Evolutionary conservation across 1,140 invertebrate species (phyloP).

Genomic region (Nebria ingens): DNA sequence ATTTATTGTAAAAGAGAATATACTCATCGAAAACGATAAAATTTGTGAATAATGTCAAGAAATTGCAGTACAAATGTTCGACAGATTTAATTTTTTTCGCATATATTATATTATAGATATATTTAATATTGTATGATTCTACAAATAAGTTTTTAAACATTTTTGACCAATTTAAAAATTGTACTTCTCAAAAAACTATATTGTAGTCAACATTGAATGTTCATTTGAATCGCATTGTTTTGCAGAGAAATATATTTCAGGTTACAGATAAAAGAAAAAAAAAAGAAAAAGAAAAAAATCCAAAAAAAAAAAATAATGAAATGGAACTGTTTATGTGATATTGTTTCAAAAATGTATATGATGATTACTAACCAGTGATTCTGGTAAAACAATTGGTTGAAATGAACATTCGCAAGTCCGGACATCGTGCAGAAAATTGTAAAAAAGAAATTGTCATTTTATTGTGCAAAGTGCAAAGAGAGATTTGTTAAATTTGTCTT

Average conservation of each 20-base stretch:
- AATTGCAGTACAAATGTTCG: slow-evolving; percentile 8
- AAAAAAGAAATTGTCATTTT: not conserved
- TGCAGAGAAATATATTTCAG: too few relatives aligned
- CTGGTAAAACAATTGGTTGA: too few relatives aligned
- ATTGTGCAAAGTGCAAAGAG: not conserved
- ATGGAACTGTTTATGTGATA: not conserved
- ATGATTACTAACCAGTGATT: too few relatives aligned
- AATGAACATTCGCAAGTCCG: not conserved
- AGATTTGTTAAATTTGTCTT: slow-evolving; percentile 10
- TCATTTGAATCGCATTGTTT: too few relatives aligned
- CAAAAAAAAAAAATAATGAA: not conserved
- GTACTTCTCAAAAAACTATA: not conserved
- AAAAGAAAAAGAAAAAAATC: not conserved
- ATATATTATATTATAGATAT: not conserved
- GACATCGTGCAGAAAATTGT: not conserved
- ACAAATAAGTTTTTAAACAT: slow-evolving; percentile 6
- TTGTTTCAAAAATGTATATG: not conserved
- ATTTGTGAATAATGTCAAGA: not conserved
- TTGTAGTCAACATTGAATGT: too few relatives aligned
- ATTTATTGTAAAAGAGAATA: not conserved
- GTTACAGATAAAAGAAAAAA: not conserved
- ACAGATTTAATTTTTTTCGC: not conserved
- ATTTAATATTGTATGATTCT: too few relatives aligned
- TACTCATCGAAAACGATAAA: slow-evolving; percentile 3
- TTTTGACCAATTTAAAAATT: slow-evolving; percentile 6